Evolutionary conservation across 2,888 invertebrate species (phyloP), one percentile per base, ranked within the genome.

Genomic region (Autographa pulchrina): DNA sequence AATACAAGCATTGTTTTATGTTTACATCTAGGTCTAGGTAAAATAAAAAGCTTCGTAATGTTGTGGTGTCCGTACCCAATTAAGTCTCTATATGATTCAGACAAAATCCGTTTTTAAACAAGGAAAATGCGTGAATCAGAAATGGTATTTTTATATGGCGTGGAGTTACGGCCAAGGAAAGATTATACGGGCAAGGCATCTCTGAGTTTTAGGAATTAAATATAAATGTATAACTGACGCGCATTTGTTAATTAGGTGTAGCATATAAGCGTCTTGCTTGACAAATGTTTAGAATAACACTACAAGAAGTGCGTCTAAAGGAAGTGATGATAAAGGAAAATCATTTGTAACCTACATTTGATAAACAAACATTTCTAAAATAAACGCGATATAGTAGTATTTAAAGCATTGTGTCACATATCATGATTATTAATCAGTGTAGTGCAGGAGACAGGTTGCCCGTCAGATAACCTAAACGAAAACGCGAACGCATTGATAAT

Each of bases 391-490:
- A 13, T 56, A 16, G 32, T 18, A 54, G 54, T 77, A 20, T 2
- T 11, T 35, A 64, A 18, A 41, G 38, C 54, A 60, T 18, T 67
- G 35, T 72, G 70, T 65, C 62, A 62, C 61, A 48, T 0, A 64
- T 61, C 61, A 41, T 72, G 77, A 79, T 72, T 72, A 61, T 59
- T 78, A 86, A 86, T 87, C 79, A 78, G 78, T 83, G 70, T 75
- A 86, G 86, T 89, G 89, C 89, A 90, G 83, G 89, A 92, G 93
- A 94, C 95, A 95, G 94, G 94, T 95, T 94, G 93, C 89, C 89
- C 88, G 85, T 71, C 68, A 88, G 95, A 95, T 95, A 95, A 94
- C 93, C 93, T 85, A 92, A 90, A 93, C 92, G 90, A 91, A 93
- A 94, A 94, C 85, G 91, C 93, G 94, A 92, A 91, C 93, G 86